Base-by-base conservation (phyloP, 1,140 invertebrate species). In the Eriocheir sinensis region DNA sequence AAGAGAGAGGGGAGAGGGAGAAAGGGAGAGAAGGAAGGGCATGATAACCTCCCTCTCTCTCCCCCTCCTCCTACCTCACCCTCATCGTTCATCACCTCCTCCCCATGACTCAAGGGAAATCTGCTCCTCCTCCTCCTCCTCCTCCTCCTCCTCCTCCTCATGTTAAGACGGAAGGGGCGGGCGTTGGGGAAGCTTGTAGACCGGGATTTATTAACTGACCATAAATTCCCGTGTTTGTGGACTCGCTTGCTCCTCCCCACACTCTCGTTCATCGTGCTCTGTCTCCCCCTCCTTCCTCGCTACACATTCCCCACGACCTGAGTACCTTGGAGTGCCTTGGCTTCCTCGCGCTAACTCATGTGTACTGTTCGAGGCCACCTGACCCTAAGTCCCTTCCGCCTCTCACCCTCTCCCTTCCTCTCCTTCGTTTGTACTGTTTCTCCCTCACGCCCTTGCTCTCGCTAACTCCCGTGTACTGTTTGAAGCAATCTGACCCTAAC, bases 41-140 rank as follows among this genome's bases (percentile, higher is more conserved):
- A 72, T 72, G 21, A 72, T n/a, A n/a, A 1, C 60, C 60, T 72
- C 60, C n/a, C 60, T 72, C 21, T n/a, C 60, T 53, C 48, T 53
- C 48, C 9, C 48, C 21, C 48, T 9, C 48, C 21, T 21, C 21
- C 48, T 3, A 21, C 21, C 48, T 53, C 48, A 53, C 2, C n/a
- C 60, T n/a, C 60, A 72, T n/a, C 60, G 60, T 72, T n/a, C 60
- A 72, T 72, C 60, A 72, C 60, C 60, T 72, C 21, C 60, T n/a
- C 12, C n/a, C 60, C 60, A 72, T n/a, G 60, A 72, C 60, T 72
- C 60, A 72, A 21, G 60, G 60, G 60, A 72, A 72, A 72, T 72
- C 60, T 72, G 60, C 60, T 72, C n/a, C 60, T 21, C 60, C 60
- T n/a, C 60, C 60, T 21, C 60, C 9, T 0, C 17, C 60, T 72